A percentile compares a stretch with the other conserved stretches of the same genome.
Conservation (phyloP, 2,888 invertebrate genomes). For the Brachycybe producta region DNA sequence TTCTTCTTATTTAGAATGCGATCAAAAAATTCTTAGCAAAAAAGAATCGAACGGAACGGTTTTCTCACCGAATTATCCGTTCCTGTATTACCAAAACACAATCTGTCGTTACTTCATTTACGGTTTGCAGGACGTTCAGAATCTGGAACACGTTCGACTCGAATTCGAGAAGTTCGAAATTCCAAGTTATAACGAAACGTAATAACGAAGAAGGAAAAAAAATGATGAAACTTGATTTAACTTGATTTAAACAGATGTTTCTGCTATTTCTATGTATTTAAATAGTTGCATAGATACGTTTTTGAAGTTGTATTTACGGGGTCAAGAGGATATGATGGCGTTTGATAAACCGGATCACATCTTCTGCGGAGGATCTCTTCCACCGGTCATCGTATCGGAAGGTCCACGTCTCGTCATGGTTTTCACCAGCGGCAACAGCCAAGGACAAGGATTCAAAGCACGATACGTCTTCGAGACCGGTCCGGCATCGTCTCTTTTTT, state of each 20-base stretch:
- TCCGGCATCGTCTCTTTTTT: conserved; percentile 28
- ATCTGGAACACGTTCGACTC: conserved; percentile 82
- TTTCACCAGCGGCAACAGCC: conserved; percentile 81
- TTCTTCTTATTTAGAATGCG: conserved; percentile 59
- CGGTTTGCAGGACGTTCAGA: conserved; percentile 92
- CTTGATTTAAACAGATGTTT: background rate
- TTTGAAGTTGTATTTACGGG: conserved; percentile 76
- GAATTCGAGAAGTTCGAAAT: conserved; percentile 82
- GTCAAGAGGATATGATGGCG: conserved; percentile 76
- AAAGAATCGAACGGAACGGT: conserved; percentile 85
- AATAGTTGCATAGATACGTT: conserved; percentile 74
- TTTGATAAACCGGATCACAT: conserved; percentile 80
- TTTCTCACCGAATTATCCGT: conserved; percentile 92
- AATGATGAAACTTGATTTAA: too few species aligned
- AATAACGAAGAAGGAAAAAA: too few species aligned
- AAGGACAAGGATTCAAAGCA: conserved; percentile 83
- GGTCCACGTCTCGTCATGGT: conserved; percentile 89
- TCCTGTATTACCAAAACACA: conserved; percentile 85
- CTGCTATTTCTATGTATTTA: conserved; percentile 23
- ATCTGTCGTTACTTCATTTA: conserved; percentile 97
- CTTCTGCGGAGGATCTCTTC: conserved; percentile 71
- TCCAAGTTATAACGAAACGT: conserved; percentile 39
- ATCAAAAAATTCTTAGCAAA: conserved; percentile 89
- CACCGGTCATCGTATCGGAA: conserved; percentile 67
- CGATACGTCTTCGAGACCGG: conserved; percentile 73